phyloP scores from a whole-genome alignment of 2,113 vertebrate genomes.

The Acrocephalus arundinaceus region DNA sequence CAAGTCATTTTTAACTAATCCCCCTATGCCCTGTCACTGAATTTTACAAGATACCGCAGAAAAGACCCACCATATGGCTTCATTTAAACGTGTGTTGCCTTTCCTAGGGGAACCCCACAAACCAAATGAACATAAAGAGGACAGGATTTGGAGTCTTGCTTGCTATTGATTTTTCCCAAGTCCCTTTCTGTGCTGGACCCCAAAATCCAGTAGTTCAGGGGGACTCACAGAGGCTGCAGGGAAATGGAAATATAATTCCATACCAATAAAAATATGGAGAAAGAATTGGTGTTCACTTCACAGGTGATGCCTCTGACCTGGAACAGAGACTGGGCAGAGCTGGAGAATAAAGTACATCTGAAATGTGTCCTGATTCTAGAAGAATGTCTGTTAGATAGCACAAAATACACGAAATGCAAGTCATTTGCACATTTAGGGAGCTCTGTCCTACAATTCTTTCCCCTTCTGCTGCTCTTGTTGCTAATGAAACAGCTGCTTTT shows the following conservation, averaged over 20 bases:
- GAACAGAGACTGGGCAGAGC: no score
- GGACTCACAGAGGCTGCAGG: not conserved
- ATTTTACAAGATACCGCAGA: conserved; percentile 33
- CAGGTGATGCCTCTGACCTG: no score
- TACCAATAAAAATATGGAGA: not conserved
- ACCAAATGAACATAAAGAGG: not conserved
- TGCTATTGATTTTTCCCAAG: not conserved
- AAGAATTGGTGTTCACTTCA: not conserved
- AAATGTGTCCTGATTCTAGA: not conserved
- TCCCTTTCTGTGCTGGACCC: not conserved
- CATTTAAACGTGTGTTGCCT: conserved; percentile 8
- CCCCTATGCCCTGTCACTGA: conserved; percentile 7
- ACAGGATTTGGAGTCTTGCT: not conserved
- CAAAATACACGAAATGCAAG: not conserved
- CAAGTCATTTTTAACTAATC: conserved; percentile 57
- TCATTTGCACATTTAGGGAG: not conserved
- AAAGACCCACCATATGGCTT: conserved; percentile 16
- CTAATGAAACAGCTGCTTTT: conserved; percentile 48
- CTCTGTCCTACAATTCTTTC: not conserved
- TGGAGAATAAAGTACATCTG: not conserved
- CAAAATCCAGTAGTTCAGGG: not conserved
- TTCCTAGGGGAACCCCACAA: not conserved
- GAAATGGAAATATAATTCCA: not conserved
- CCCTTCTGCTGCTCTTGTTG: not conserved
- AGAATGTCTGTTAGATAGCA: not conserved